Evolutionary conservation across 2,797 vertebrate species (phyloP).

Genomic region (Monodelphis domestica): DNA sequence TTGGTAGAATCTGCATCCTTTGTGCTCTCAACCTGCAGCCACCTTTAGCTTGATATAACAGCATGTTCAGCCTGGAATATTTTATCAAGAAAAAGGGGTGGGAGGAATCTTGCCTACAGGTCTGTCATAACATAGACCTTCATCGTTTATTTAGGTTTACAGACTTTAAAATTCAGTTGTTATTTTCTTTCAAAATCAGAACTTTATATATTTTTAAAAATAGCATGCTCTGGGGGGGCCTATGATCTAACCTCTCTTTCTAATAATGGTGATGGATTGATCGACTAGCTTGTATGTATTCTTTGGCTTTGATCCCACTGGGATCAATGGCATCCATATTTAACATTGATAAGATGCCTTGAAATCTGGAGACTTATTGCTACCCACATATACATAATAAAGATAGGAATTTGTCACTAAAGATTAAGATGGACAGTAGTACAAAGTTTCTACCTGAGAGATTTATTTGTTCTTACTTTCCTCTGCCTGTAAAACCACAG

Average conservation of each 20-base stretch:
- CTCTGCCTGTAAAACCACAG: neutral
- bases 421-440: neutral
- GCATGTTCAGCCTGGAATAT: neutral
- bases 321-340: neutral
- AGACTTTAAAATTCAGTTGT: neutral
- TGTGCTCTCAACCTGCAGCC: neutral
- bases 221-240: neutral
- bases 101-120: neutral
- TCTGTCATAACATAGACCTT: neutral
- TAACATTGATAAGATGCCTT: neutral
- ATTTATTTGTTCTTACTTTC: neutral
- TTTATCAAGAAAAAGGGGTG: neutral
- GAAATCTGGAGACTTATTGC: neutral
- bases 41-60: neutral
- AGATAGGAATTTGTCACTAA: neutral
- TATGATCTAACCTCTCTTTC: neutral
- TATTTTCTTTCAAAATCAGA: neutral
- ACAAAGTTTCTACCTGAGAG: neutral
- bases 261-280: neutral
- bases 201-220: neutral
- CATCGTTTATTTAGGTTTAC: neutral
- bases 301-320: no score
- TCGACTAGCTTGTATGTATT: no score
- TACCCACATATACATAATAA: neutral
- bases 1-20: neutral